A percentile compares a stretch with the other conserved stretches of the same genome.
These are phyloP conservation scores for Manis pentadactyla DNA, from an alignment of 2,797 vertebrate species.

Conservation along the genomic window DNA sequence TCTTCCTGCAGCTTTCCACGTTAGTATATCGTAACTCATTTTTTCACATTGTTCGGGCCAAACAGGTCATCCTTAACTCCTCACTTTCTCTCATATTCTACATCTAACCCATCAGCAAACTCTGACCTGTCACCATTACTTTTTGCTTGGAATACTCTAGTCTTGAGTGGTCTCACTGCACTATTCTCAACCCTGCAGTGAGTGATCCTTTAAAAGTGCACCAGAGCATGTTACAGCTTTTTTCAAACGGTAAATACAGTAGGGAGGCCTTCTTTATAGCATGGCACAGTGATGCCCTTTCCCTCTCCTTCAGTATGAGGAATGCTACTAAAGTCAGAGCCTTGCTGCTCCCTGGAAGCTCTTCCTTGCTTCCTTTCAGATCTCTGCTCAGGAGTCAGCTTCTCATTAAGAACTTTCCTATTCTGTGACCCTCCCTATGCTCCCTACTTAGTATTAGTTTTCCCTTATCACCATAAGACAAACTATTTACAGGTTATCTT, in stretches of 20 bases:
- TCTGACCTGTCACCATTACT: neutral
- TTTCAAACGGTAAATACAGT: neutral
- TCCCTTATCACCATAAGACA: neutral
- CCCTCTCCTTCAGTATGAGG: neutral
- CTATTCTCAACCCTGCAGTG: neutral
- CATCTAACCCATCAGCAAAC: conserved; percentile 9
- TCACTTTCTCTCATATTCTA: neutral
- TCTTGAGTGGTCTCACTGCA: neutral
- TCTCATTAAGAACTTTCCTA: neutral
- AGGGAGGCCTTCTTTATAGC: neutral
- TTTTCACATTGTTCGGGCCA: neutral
- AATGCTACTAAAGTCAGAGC: neutral
- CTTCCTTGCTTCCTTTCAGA: neutral
- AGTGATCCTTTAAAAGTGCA: neutral
- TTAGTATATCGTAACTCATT: neutral
- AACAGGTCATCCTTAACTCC: neutral
- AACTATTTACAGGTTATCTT: neutral
- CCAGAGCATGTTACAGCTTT: neutral
- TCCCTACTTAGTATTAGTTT: neutral
- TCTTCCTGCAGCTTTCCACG: neutral
- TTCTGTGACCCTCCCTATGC: neutral
- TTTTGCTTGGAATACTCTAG: neutral
- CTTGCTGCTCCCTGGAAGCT: neutral
- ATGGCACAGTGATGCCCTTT: neutral
- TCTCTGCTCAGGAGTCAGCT: neutral